Percentiles rank a stretch among this genome's conserved stretches.
These are phyloP conservation scores for Cebidichthys violaceus DNA, from an alignment of 2,113 vertebrate species.

Conservation along the genomic window DNA sequence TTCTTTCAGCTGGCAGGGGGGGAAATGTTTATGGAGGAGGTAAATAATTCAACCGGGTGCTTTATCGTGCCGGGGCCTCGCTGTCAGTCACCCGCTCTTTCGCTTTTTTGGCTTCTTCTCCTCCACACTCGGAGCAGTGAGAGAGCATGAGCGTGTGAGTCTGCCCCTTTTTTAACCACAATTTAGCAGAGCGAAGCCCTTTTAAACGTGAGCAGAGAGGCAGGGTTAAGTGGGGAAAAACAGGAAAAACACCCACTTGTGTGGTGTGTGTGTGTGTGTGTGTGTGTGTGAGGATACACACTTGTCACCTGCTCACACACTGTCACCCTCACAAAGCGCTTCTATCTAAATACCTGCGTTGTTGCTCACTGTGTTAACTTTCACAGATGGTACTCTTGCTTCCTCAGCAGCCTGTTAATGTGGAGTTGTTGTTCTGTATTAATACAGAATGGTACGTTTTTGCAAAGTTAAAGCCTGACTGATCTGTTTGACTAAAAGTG, in stretches of 20 bases:
- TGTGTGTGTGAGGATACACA: constrained; percentile 48
- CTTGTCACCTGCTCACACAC: constrained; percentile 47
- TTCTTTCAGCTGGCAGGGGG: constrained; percentile 75
- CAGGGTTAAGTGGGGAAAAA: constrained; percentile 57
- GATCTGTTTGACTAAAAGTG: neutral
- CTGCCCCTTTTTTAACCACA: constrained; percentile 57
- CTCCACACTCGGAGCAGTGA: neutral
- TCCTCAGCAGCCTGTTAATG: neutral
- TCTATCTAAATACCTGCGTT: constrained; percentile 21
- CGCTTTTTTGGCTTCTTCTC: constrained; percentile 19
- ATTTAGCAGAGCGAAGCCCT: constrained; percentile 45
- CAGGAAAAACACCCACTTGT: constrained; percentile 51
- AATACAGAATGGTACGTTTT: neutral
- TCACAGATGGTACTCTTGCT: neutral
- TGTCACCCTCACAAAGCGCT: constrained; percentile 36
- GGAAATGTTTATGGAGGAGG: constrained; percentile 81
- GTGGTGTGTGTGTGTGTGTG: constrained; percentile 44
- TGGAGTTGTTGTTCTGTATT: neutral
- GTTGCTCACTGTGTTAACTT: neutral
- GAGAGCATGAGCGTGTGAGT: constrained; percentile 35
- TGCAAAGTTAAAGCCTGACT: neutral
- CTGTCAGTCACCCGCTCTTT: constrained; percentile 54
- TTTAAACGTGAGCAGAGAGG: constrained; percentile 44
- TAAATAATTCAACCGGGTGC: constrained; percentile 74
- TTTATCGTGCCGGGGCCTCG: constrained; percentile 69